These are phyloP conservation scores for Leptinotarsa haldemani DNA, from an alignment of 2,888 invertebrate species.

Conservation along the genomic window DNA sequence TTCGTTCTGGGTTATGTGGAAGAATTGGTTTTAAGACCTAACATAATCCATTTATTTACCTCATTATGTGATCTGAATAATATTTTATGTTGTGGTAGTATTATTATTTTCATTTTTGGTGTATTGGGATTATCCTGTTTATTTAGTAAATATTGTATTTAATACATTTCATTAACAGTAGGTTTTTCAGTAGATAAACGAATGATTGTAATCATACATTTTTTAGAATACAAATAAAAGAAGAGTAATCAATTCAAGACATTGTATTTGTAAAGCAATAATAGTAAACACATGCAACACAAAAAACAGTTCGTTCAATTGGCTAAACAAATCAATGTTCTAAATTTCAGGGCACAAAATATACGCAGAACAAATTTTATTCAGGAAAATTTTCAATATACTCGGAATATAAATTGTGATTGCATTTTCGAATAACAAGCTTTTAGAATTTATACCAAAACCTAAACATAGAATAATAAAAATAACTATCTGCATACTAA, in stretches of 20 bases:
- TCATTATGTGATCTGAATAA: no score
- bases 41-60: no score
- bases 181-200: no score
- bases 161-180: no score
- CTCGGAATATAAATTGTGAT: slow-evolving; percentile 22
- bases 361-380: slow-evolving; percentile 30
- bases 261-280: slow-evolving; percentile 48
- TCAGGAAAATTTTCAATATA: slow-evolving; percentile 31
- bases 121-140: no score
- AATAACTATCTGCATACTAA: slow-evolving; percentile 54
- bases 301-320: slow-evolving; percentile 42
- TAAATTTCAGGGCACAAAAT: slow-evolving; percentile 37
- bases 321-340: slow-evolving; percentile 44
- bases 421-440: slow-evolving; percentile 49
- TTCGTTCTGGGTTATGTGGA: no score
- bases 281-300: slow-evolving; percentile 50
- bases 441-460: slow-evolving; percentile 48
- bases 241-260: slow-evolving; percentile 24
- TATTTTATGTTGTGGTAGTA: no score
- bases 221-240: background rate
- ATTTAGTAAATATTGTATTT: no score
- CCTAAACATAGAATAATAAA: slow-evolving; percentile 49
- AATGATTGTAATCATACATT: no score
- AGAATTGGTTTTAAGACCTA: no score
- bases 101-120: no score